A percentile compares a stretch with the other conserved stretches of the same genome.
phyloP scores from a whole-genome alignment of 1,140 invertebrate genomes.

The Chrysomallon squamiferum region DNA sequence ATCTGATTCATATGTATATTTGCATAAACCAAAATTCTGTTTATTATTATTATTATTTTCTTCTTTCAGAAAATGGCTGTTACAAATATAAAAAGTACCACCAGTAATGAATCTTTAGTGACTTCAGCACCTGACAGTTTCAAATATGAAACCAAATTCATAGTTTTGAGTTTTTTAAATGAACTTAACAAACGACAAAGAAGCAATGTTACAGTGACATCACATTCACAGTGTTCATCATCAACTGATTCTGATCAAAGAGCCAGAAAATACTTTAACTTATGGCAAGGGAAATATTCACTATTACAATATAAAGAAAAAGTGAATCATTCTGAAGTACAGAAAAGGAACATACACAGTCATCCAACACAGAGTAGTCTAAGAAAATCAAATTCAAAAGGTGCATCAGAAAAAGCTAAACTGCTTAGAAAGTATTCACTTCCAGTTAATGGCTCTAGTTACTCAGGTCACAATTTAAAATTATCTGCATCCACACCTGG shows the following conservation, averaged over 20 bases:
- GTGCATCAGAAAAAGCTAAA: not conserved
- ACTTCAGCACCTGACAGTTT: conserved; percentile 29
- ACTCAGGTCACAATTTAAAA: not conserved
- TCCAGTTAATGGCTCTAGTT: not conserved
- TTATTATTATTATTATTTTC: no score
- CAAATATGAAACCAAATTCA: conserved; percentile 36
- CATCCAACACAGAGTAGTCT: not conserved
- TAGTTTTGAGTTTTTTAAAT: conserved; percentile 40
- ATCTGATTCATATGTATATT: no score
- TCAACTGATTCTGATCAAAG: not conserved
- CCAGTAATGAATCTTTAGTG: not conserved
- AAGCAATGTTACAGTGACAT: not conserved
- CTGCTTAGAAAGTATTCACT: not conserved
- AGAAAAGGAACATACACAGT: not conserved
- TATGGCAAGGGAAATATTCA: not conserved
- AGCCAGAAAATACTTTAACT: not conserved
- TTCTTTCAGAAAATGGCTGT: no score
- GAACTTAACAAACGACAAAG: not conserved
- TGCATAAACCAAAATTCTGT: no score
- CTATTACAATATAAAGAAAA: not conserved
- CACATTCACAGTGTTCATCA: not conserved
- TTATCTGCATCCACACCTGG: not conserved
- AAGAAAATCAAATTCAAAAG: not conserved
- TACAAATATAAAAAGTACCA: no score
- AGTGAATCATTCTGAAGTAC: not conserved